Percentiles rank a stretch among this genome's conserved stretches.
Evolutionary conservation across 2,797 vertebrate genomes (phyloP).

Genomic region (Xenentodon cancila): DNA sequence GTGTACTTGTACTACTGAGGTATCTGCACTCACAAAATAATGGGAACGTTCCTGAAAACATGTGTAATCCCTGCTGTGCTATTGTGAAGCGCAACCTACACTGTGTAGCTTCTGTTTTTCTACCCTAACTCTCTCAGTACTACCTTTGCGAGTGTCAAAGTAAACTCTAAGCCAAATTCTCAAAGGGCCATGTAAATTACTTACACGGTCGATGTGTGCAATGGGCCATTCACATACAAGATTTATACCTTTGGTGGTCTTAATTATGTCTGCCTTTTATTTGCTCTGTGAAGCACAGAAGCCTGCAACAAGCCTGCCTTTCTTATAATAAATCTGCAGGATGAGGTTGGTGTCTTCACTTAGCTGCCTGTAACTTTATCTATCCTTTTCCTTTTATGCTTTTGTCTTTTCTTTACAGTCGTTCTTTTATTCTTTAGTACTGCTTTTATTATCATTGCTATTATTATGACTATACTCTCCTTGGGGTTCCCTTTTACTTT

Average conservation of each 20-base stretch:
- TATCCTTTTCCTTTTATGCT: conserved; percentile 12
- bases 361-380: conserved; percentile 41
- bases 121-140: conserved; percentile 10
- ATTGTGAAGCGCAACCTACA: conserved; percentile 13
- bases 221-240: conserved; percentile 78
- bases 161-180: conserved; percentile 66
- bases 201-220: conserved; percentile 74
- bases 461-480: neutral
- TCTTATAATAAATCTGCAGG: conserved; percentile 65
- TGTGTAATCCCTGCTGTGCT: conserved; percentile 6
- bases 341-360: conserved; percentile 48
- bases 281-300: conserved; percentile 78
- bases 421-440: conserved; percentile 14
- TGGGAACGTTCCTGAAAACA: conserved; percentile 8
- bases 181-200: conserved; percentile 77
- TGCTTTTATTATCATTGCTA: neutral
- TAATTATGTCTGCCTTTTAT: conserved; percentile 82
- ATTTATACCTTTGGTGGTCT: conserved; percentile 78
- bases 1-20: too few species aligned
- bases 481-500: conserved; percentile 3
- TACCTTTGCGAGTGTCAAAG: conserved; percentile 58
- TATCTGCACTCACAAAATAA: too few species aligned
- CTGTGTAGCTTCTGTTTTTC: conserved; percentile 11
- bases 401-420: conserved; percentile 1
- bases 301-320: conserved; percentile 69